Percentiles rank a stretch among this genome's conserved stretches.
These are phyloP conservation scores for Leuctra nigra DNA, from an alignment of 2,888 invertebrate species.

Conservation along the genomic window DNA sequence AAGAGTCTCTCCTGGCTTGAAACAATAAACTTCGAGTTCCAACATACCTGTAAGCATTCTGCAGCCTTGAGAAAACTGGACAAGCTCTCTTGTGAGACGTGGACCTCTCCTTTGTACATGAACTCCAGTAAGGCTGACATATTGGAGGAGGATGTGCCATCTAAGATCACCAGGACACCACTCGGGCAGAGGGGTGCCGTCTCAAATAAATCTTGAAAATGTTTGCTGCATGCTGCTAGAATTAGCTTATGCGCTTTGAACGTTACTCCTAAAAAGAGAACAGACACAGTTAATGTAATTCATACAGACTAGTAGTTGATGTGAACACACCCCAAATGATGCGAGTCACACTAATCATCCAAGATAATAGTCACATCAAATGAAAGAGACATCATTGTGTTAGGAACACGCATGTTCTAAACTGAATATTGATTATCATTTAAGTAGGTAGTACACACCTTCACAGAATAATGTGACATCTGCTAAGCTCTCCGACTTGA, in stretches of 20 bases:
- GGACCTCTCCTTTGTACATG: constrained; percentile 92
- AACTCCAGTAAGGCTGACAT: constrained; percentile 87
- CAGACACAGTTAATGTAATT: too few species aligned
- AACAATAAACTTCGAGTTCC: too few species aligned
- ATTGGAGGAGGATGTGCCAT: constrained; percentile 83
- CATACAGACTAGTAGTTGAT: too few species aligned
- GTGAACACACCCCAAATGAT: too few species aligned
- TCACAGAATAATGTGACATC: constrained; percentile 91
- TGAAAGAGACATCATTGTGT: too few species aligned
- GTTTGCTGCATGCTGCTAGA: constrained; percentile 88
- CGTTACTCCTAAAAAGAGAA: constrained; percentile 63
- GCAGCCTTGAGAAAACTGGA: constrained; percentile 88
- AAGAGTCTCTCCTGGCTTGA: too few species aligned
- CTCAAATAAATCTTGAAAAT: constrained; percentile 86
- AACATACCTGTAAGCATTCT: constrained; percentile 73
- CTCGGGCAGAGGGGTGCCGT: constrained; percentile 74
- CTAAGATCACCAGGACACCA: constrained; percentile 70
- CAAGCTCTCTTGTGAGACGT: constrained; percentile 85
- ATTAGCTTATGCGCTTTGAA: constrained; percentile 89
- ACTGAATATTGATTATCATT: too few species aligned
- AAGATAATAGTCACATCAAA: too few species aligned
- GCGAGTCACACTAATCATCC: too few species aligned
- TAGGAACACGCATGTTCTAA: too few species aligned
- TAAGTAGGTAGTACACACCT: too few species aligned
- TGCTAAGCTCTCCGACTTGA: constrained; percentile 87